Evolutionary conservation across 2,888 invertebrate genomes (phyloP).

Genomic region (Pristionchus exspectatus): DNA sequence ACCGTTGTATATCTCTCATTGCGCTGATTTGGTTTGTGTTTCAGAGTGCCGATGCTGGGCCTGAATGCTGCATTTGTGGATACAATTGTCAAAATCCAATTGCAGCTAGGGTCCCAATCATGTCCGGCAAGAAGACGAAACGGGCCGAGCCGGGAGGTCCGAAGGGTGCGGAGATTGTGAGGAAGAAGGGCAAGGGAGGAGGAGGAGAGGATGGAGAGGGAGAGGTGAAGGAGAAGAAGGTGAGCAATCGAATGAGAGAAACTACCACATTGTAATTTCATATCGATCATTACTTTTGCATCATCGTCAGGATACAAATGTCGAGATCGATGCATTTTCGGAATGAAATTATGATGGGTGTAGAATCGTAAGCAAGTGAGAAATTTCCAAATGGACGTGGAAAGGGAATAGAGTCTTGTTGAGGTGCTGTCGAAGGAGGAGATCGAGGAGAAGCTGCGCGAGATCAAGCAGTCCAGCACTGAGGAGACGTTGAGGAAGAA

Average conservation of each 20-base stretch:
- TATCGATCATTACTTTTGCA: neutral
- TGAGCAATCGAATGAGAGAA: neutral
- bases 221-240: conserved; percentile 47
- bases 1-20: neutral
- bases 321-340: no score
- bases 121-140: conserved; percentile 11
- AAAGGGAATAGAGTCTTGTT: neutral
- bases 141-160: conserved; percentile 23
- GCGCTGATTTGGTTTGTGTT: neutral
- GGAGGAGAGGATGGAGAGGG: neutral
- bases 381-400: neutral
- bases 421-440: conserved; percentile 45
- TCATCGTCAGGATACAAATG: no score
- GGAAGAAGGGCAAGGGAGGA: conserved; percentile 19
- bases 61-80: no score
- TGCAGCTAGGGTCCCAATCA: conserved; percentile 10
- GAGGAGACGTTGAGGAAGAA: conserved; percentile 40
- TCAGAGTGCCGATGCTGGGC: no score
- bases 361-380: no score
- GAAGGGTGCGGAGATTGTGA: conserved; percentile 24
- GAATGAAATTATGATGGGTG: no score
- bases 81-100: neutral
- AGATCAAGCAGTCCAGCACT: conserved; percentile 43
- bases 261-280: no score
- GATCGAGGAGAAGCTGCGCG: conserved; percentile 46